Base-by-base conservation (phyloP, 1,140 invertebrate genomes). In the Drosophila ogumai region DNA sequence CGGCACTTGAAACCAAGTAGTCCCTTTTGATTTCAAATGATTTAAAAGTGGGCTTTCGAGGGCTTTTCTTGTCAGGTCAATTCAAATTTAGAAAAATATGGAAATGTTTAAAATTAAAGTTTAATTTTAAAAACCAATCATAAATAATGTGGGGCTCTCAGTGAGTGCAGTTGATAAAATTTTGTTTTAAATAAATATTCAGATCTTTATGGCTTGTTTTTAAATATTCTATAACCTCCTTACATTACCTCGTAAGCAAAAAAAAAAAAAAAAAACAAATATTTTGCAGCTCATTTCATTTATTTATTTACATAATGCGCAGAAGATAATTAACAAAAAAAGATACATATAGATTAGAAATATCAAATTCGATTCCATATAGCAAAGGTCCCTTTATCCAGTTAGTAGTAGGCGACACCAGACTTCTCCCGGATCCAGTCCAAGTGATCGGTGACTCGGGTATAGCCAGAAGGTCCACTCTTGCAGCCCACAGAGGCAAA, bases 341-440 rank as follows among this genome's bases (percentile, higher is more conserved):
- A 22, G 3, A 22, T 22, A 22, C 13, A 19, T 22, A 13, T 7
- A 6, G 4, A 0, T 6, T 50, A 13, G 3, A 9, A 2, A 19
- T 7, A 57, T 19, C 7, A 0, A 57, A 3, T 57, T 15, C 1
- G 15, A 13, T 5, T 31, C 12, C 6, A 56, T 38, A 15, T 9
- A 31, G 6, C 60, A 34, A 31, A 8, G n/a, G 13, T 41, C 34
- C 2, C 8, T 22, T 50, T 3, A 40, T 19, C 22, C 13, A 22
- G 1, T 60, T 52, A 72, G 15, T 73, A 73, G 4, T 73, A 72
- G 31, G 67, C 68, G 64, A 90, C 44, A 41, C 92, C 28, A 1
- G 69, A 73, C 22, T 73, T 73, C 10, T 73, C 66, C 6, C 55
- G 28, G 22, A 72, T 73, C 67, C 67, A 73, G 17, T 73, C 67